Evolutionary conservation across 2,113 vertebrate genomes (phyloP).

Genomic region (Ramphastos sulfuratus): DNA sequence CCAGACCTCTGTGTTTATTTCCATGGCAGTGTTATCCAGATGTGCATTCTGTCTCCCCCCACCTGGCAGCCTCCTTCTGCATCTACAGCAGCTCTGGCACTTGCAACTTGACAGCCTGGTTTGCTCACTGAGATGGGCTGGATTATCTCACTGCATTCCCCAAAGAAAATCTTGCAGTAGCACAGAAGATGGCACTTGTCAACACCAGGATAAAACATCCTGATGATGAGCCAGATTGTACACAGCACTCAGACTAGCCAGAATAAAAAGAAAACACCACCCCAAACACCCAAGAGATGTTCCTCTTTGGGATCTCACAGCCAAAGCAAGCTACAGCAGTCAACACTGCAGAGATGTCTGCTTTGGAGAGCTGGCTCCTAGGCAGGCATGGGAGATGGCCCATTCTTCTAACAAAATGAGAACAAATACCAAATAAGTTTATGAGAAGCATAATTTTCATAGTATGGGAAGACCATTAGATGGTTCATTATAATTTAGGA

Average conservation of each 20-base stretch:
- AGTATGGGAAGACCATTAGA: background rate
- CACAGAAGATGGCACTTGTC: constrained; percentile 34
- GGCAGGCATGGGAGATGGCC: background rate
- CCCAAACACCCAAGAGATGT: background rate
- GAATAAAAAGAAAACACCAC: background rate
- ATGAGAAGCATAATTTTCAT: constrained; percentile 39
- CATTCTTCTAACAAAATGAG: background rate
- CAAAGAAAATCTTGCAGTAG: background rate
- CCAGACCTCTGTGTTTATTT: background rate
- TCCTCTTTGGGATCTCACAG: background rate
- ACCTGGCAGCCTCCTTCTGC: background rate
- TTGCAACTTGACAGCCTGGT: background rate
- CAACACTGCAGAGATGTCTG: background rate
- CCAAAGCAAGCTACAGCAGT: constrained; percentile 1
- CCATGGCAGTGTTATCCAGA: background rate
- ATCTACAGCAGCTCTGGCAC: background rate
- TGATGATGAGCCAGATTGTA: constrained; percentile 1
- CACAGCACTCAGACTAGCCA: background rate
- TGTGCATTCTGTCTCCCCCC: background rate
- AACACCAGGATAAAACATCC: constrained; percentile 29
- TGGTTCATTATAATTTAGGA: background rate
- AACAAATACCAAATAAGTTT: constrained; percentile 11
- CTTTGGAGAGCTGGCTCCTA: background rate
- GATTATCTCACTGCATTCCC: background rate
- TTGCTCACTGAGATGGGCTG: accelerated